Evolutionary conservation across 1,140 invertebrate genomes (phyloP).

Genomic region (Scaptomyza graminum): DNA sequence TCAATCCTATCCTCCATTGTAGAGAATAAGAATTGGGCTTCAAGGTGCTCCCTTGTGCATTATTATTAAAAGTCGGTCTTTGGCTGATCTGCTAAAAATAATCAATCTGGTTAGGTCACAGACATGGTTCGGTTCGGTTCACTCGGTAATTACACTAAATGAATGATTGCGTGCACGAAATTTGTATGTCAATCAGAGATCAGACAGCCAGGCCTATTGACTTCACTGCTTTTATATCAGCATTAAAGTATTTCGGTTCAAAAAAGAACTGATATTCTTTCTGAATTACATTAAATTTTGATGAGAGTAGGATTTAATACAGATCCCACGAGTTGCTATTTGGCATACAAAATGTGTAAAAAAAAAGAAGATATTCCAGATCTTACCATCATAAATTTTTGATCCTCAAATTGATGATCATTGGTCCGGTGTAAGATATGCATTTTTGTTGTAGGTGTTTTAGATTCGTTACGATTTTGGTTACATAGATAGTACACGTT

Average conservation of each 20-base stretch:
- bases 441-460: constrained; percentile 56
- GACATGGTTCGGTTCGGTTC: constrained; percentile 47
- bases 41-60: constrained; percentile 43
- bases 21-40: not conserved
- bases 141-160: constrained; percentile 63
- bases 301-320: constrained; percentile 8
- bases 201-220: constrained; percentile 47
- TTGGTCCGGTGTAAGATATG: constrained; percentile 83
- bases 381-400: constrained; percentile 84
- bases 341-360: too few species aligned
- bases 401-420: constrained; percentile 83
- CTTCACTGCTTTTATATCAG: constrained; percentile 66
- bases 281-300: constrained; percentile 58
- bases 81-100: constrained; percentile 64
- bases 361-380: not conserved
- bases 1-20: too few species aligned
- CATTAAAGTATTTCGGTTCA: constrained; percentile 49
- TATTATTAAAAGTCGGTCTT: constrained; percentile 70
- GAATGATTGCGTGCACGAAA: constrained; percentile 75
- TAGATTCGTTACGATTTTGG: constrained; percentile 23
- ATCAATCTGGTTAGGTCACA: constrained; percentile 72
- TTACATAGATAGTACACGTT: constrained; percentile 53
- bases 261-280: constrained; percentile 54
- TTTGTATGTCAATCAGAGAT: constrained; percentile 76
- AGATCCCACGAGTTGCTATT: constrained; percentile 2